Conservation (phyloP, 2,888 invertebrate species). For the Chydorus sphaericus region DNA sequence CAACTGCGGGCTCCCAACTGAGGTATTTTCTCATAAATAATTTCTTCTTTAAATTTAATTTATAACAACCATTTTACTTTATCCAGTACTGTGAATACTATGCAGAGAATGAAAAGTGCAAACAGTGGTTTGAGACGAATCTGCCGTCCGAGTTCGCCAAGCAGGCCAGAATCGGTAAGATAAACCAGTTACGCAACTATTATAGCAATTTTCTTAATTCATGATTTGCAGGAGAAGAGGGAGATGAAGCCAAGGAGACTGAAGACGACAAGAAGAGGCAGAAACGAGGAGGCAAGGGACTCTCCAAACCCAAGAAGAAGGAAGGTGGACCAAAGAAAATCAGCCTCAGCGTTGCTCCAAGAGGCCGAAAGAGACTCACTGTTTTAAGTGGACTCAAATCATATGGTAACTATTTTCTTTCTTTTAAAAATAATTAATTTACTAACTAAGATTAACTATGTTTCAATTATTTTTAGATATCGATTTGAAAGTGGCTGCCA, state of each 20-base stretch:
- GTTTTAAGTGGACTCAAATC: conserved; percentile 89
- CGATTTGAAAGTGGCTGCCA: conserved; percentile 93
- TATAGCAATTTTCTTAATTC: too few relatives aligned
- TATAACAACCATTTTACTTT: not conserved
- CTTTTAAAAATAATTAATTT: not conserved
- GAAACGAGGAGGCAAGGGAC: conserved; percentile 91
- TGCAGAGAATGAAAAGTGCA: conserved; percentile 93
- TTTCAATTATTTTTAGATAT: conserved; percentile 49
- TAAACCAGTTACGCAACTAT: too few relatives aligned
- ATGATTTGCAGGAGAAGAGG: not conserved
- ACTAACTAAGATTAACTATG: not conserved
- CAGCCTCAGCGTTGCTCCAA: conserved; percentile 70
- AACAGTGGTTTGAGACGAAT: conserved; percentile 88
- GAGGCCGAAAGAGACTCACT: conserved; percentile 98
- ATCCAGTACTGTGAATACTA: conserved; percentile 90
- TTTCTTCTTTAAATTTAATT: not conserved
- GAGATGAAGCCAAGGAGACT: conserved; percentile 38
- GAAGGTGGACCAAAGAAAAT: conserved; percentile 76
- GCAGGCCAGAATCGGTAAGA: conserved; percentile 50
- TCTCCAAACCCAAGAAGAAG: conserved; percentile 88
- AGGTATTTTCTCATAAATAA: conserved; percentile 43
- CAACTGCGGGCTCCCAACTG: conserved; percentile 86
- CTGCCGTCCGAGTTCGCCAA: conserved; percentile 86
- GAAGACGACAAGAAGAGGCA: conserved; percentile 92
- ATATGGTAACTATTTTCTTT: conserved; percentile 48